Conservation (phyloP, 2,888 invertebrate genomes). For the Eupithecia dodoneata region DNA sequence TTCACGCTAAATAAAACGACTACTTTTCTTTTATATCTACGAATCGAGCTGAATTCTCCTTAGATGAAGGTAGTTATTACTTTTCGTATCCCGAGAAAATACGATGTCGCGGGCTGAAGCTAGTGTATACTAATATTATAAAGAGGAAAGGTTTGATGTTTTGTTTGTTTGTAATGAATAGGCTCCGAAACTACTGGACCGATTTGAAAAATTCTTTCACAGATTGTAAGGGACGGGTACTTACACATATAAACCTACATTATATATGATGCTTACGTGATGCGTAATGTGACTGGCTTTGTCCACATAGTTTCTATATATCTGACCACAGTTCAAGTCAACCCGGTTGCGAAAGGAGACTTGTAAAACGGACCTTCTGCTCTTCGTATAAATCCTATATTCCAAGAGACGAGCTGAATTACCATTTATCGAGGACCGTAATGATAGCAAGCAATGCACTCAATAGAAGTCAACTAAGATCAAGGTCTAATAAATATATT, state of each 20-base stretch:
- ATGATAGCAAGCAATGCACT: conserved; percentile 37
- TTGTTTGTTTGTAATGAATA: too few relatives aligned
- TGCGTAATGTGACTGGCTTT: background rate
- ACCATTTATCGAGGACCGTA: conserved; percentile 21
- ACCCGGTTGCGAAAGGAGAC: conserved; percentile 4
- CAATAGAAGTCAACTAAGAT: conserved; percentile 51
- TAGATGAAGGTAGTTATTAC: background rate
- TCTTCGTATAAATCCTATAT: conserved; percentile 5
- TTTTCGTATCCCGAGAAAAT: background rate
- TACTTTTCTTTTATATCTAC: too few relatives aligned
- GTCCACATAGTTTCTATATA: background rate
- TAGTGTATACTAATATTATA: background rate
- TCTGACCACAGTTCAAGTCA: conserved; percentile 25
- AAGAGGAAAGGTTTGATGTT: too few relatives aligned
- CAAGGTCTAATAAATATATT: conserved; percentile 46
- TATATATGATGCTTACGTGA: background rate
- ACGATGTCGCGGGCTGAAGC: background rate
- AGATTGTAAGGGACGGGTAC: background rate
- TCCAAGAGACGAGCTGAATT: background rate
- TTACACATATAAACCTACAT: background rate
- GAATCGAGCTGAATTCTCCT: background rate
- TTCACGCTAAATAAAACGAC: background rate
- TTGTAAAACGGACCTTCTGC: conserved; percentile 1
- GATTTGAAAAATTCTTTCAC: too few relatives aligned
- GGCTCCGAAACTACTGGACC: too few relatives aligned